phyloP scores from a whole-genome alignment of 1,140 invertebrate genomes.

The Mizuhopecten yessoensis region DNA sequence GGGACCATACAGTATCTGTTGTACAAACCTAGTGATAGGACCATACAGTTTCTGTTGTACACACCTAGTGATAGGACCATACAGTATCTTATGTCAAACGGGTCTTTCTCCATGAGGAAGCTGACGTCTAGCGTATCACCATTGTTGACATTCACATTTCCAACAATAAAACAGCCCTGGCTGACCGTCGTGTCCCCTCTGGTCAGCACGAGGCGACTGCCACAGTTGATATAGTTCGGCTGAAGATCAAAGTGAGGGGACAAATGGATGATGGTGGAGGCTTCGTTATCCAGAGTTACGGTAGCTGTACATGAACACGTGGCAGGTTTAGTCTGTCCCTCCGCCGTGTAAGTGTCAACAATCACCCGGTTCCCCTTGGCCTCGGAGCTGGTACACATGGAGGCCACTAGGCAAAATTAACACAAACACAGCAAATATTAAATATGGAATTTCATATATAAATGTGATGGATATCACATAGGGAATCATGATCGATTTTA shows the following conservation, averaged over 20 bases:
- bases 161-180: neutral
- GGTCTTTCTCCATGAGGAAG: neutral
- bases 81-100: neutral
- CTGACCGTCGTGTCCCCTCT: neutral
- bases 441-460: too few relatives aligned
- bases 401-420: neutral
- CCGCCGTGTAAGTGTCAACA: neutral
- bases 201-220: neutral
- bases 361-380: neutral
- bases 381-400: neutral
- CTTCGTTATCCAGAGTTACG: neutral
- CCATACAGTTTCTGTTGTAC: too few relatives aligned
- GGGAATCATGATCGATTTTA: too few relatives aligned
- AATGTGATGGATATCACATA: too few relatives aligned
- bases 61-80: neutral
- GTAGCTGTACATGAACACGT: neutral
- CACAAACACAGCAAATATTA: too few relatives aligned
- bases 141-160: neutral
- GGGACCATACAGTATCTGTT: too few relatives aligned
- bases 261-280: neutral
- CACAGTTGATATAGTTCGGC: neutral
- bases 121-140: neutral
- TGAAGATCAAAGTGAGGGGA: neutral
- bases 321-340: constrained; percentile 12
- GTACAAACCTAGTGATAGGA: too few relatives aligned